Evolutionary conservation across 2,113 vertebrate species (phyloP).

Genomic region (Bagarius yarrelli): DNA sequence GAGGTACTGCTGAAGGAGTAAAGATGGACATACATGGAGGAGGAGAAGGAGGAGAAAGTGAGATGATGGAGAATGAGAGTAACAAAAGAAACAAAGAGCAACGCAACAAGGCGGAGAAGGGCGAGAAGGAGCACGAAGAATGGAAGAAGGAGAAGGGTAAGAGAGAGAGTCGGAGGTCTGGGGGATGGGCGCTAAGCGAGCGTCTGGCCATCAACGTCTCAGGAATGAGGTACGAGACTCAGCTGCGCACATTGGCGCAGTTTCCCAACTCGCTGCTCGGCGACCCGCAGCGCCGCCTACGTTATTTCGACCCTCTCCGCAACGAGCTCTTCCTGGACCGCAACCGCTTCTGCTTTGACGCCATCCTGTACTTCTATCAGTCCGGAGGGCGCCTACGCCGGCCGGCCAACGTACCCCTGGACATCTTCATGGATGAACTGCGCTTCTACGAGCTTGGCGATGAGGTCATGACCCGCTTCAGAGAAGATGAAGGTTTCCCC

Average conservation of each 20-base stretch:
- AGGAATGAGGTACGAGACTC: conserved; percentile 80
- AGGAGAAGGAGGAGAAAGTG: conserved; percentile 37
- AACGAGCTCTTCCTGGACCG: conserved; percentile 85
- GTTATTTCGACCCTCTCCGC: conserved; percentile 77
- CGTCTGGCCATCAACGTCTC: conserved; percentile 79
- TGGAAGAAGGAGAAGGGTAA: conserved; percentile 51
- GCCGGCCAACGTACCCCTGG: conserved; percentile 83
- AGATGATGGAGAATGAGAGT: conserved; percentile 56
- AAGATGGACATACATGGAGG: conserved; percentile 24
- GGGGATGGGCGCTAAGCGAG: conserved; percentile 64
- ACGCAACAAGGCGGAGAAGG: conserved; percentile 66
- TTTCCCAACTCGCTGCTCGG: conserved; percentile 82
- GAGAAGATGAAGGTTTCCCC: conserved; percentile 84
- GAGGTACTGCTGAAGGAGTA: conserved; percentile 4
- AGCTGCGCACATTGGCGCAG: conserved; percentile 77
- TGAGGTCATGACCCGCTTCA: conserved; percentile 78
- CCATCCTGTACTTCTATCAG: conserved; percentile 92
- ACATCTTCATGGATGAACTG: conserved; percentile 90
- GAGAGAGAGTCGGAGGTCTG: conserved; percentile 55
- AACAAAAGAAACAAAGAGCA: conserved; percentile 65
- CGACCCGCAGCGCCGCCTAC: conserved; percentile 69
- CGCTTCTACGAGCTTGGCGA: conserved; percentile 87
- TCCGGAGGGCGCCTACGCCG: conserved; percentile 83
- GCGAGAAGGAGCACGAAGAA: conserved; percentile 45
- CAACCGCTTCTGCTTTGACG: conserved; percentile 80